These are phyloP conservation scores for Patella ulyssiponensis DNA, from an alignment of 2,888 invertebrate genomes.

Conservation along the genomic window DNA sequence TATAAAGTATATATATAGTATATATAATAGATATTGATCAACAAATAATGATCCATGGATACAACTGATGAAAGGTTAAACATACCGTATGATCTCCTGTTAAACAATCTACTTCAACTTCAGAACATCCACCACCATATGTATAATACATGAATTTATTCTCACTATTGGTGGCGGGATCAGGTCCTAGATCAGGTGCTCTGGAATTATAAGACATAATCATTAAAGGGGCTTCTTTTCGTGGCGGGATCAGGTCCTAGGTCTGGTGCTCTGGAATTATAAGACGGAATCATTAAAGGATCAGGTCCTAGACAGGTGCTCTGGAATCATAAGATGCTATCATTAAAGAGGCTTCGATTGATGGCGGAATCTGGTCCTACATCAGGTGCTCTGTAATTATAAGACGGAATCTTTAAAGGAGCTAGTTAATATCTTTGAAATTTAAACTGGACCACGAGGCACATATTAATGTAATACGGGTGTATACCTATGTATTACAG, in stretches of 20 bases:
- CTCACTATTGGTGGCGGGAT: constrained; percentile 76
- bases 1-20: neutral
- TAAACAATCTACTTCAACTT: constrained; percentile 93
- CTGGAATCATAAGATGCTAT: too few species aligned
- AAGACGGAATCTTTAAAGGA: too few species aligned
- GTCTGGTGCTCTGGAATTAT: too few species aligned
- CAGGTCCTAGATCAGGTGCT: constrained; percentile 46
- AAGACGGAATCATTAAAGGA: too few species aligned
- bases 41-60: neutral
- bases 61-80: neutral
- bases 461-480: neutral
- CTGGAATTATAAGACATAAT: constrained; percentile 26
- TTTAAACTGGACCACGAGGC: neutral
- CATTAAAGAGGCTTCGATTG: too few species aligned
- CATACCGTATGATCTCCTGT: constrained; percentile 90
- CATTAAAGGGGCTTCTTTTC: constrained; percentile 72
- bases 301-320: too few species aligned
- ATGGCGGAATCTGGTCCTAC: too few species aligned
- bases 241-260: constrained; percentile 46
- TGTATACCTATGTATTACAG: too few species aligned
- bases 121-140: constrained; percentile 87
- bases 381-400: too few species aligned
- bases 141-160: constrained; percentile 87
- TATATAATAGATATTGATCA: neutral
- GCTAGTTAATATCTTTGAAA: neutral